phyloP scores from a whole-genome alignment of 2,888 invertebrate genomes.

The Onthophagus sagittarius region DNA sequence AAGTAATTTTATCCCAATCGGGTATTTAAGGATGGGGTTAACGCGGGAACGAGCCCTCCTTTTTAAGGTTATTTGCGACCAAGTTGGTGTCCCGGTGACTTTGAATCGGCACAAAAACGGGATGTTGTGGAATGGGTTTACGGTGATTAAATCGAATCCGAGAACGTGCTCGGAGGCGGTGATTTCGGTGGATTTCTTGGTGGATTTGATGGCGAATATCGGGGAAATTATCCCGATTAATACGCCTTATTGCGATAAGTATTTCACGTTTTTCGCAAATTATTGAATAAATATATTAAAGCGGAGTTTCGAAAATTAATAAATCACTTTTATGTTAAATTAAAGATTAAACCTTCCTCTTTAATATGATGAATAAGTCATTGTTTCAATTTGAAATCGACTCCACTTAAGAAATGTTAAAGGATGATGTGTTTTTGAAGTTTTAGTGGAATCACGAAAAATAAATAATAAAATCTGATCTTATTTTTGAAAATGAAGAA shows the following conservation, averaged over 20 bases:
- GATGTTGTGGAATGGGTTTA: conserved; percentile 38
- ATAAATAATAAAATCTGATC: too few relatives aligned
- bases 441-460: too few relatives aligned
- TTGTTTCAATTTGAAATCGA: too few relatives aligned
- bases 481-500: too few relatives aligned
- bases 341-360: too few relatives aligned
- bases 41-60: conserved; percentile 51
- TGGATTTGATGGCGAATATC: conserved; percentile 48
- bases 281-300: too few relatives aligned
- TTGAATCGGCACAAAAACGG: conserved; percentile 43
- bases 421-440: too few relatives aligned
- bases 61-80: conserved; percentile 50
- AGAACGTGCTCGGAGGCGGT: conserved; percentile 6
- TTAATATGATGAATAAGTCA: too few relatives aligned
- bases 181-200: conserved; percentile 38
- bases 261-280: background rate
- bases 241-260: background rate
- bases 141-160: conserved; percentile 26
- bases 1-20: conserved; percentile 49
- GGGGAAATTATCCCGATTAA: conserved; percentile 45
- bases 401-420: too few relatives aligned
- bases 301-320: too few relatives aligned
- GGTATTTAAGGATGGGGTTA: conserved; percentile 48
- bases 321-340: too few relatives aligned
- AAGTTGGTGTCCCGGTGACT: conserved; percentile 48